Base-by-base conservation (phyloP, 1,140 invertebrate genomes). In the Hermatobates lingyangjiaoensis region DNA sequence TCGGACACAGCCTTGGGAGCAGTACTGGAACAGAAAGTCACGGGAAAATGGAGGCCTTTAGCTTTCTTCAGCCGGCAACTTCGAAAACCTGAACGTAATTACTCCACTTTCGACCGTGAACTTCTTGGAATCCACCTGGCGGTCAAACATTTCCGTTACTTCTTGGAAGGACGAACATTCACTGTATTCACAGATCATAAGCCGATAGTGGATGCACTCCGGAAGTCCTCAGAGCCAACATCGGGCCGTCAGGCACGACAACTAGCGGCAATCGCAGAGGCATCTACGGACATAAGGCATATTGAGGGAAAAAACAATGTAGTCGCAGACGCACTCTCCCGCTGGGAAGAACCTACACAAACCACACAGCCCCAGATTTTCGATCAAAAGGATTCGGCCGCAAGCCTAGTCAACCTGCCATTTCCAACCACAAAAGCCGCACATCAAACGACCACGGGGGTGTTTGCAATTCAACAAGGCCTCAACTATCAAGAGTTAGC, bases 141-240 rank as follows among this genome's bases (percentile, higher is more conserved):
- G 2, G 54, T 66, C 1, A 58, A 60, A 51, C 55, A 56, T 51
- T 67, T 68, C 51, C 34, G 50, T 28, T 54, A 62, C 26, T 54
- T 63, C 26, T 15, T 68, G 2, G 63, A 66, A 54, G 61, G 56
- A 2, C 44, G 56, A 28, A 5, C 52, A 18, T 56, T 66, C 30
- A 57, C 39, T 0, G 60, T 68, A 18, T 61, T 50, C 39, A 66
- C 65, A 0, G 63, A 66, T 50, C 64, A 68, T 51, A 65, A 65
- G 53, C 64, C 64, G 10, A 52, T 65, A 2, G 53, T 54, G 5
- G 60, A 49, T 44, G 61, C 60, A 3, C 63, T 63, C 27, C 7
- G 25, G 3, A 58, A 61, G 26, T 34, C 1, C 1, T 27, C 28
- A 15, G 39, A 42, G 14, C 14, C 14, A 42, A 18, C 21, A 18